Conservation (phyloP, 2,113 vertebrate genomes). For the Pseudopipra pipra region DNA sequence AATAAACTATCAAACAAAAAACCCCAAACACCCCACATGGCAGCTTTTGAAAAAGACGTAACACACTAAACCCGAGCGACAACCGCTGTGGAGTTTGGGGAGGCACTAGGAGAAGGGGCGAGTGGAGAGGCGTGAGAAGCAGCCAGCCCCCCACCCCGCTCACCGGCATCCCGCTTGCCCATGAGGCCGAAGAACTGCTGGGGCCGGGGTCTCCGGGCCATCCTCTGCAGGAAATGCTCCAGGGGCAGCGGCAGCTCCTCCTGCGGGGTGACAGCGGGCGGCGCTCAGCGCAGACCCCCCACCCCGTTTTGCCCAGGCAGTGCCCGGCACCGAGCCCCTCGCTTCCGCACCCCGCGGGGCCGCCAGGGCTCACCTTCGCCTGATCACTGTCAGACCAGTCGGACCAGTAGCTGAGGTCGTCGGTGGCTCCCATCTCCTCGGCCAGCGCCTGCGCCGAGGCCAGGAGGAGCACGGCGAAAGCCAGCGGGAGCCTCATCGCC, state of each 20-base stretch:
- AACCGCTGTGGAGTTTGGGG: rapidly evolving
- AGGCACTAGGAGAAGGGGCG: background rate
- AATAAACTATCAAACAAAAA: background rate
- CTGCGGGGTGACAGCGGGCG: slow-evolving; percentile 37
- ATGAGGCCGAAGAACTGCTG: slow-evolving; percentile 96
- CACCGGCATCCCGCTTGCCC: slow-evolving; percentile 93
- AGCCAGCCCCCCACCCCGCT: slow-evolving; percentile 11
- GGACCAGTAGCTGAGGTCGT: slow-evolving; percentile 82
- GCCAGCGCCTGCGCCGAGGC: slow-evolving; percentile 78
- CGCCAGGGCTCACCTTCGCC: slow-evolving; percentile 77
- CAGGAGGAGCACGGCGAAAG: slow-evolving; percentile 78
- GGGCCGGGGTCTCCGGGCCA: slow-evolving; percentile 91
- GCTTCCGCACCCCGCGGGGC: background rate
- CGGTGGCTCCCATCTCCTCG: slow-evolving; percentile 76
- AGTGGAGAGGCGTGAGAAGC: background rate
- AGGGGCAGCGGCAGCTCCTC: slow-evolving; percentile 78
- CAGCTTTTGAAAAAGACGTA: background rate
- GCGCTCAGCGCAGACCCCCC: background rate
- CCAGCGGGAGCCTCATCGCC: slow-evolving; percentile 84
- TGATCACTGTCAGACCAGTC: slow-evolving; percentile 83
- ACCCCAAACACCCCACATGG: rapidly evolving
- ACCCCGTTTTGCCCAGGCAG: rapidly evolving
- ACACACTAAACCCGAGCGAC: rapidly evolving
- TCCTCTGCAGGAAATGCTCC: slow-evolving; percentile 89
- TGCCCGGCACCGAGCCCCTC: rapidly evolving